phyloP scores from a whole-genome alignment of 2,113 vertebrate genomes.

The Dasyornis broadbenti region DNA sequence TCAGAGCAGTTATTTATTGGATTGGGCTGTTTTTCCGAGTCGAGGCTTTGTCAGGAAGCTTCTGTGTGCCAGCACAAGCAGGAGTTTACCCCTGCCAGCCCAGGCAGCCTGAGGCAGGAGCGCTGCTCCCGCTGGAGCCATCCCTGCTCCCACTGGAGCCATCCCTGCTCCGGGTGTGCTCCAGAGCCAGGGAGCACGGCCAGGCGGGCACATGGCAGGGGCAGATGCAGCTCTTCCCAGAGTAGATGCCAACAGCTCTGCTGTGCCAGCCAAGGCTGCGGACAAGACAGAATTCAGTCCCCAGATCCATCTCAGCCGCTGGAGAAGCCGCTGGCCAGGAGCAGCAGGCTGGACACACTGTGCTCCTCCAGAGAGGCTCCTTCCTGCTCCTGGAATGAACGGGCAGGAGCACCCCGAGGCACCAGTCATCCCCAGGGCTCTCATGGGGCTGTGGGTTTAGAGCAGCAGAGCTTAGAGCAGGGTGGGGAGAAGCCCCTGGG shows the following conservation, averaged over 20 bases:
- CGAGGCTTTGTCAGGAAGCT: neutral
- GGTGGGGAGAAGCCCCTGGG: neutral
- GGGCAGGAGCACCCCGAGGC: neutral
- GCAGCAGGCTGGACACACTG: rapidly evolving
- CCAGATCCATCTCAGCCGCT: rapidly evolving
- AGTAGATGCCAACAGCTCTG: neutral
- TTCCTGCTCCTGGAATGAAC: neutral
- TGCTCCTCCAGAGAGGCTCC: rapidly evolving
- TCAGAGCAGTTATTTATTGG: neutral
- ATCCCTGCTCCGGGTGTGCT: neutral
- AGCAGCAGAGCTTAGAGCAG: neutral
- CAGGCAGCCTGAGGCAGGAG: neutral
- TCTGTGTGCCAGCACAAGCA: neutral
- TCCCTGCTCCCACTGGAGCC: no score
- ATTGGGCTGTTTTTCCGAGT: neutral
- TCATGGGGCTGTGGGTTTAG: rapidly evolving
- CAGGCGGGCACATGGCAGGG: rapidly evolving
- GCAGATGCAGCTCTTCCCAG: neutral
- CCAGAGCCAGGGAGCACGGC: neutral
- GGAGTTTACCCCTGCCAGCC: neutral
- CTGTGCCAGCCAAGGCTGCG: neutral
- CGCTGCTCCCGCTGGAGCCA: rapidly evolving
- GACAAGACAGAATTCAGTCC: rapidly evolving
- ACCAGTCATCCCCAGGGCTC: rapidly evolving
- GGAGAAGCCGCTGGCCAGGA: neutral